Evolutionary conservation across 2,888 invertebrate species (phyloP), one percentile per base, ranked within the genome.

Genomic region (Halictus quadricinctus): DNA sequence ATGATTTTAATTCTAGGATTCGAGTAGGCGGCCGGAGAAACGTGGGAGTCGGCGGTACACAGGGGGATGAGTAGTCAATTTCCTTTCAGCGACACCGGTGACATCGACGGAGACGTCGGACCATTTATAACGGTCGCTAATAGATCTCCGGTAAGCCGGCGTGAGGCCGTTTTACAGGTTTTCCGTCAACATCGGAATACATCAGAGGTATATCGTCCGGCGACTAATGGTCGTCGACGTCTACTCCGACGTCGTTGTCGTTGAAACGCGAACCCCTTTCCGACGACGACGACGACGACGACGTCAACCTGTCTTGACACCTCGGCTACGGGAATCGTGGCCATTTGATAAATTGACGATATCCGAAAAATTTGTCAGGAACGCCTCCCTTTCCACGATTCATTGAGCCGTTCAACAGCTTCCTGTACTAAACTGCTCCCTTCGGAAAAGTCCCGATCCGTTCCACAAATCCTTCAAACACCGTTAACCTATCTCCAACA

Each of bases 51-150:
- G 83, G 87, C 80, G 87, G 73, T 66, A 74, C 77, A 73, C 79
- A 73, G 81, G 89, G 90, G 90, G 91, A 92, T 93, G 92, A 92
- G 91, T 92, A 93, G 93, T 93, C 93, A 92, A 93, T 93, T 93
- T 92, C 91, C 93, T 93, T 93, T 92, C 91, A 91, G 90, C 90
- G 88, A 91, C 92, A 91, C 90, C 93, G 91, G 92, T 91, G 92
- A 92, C 93, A 92, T 93, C 90, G 90, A 90, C 90, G 89, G 89
- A 89, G 91, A 88, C 90, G 87, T 88, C 87, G 90, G 92, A 93
- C 91, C 94, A 94, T 94, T 94, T 94, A 93, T 94, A 93, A 94
- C 92, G 88, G 88, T 82, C 88, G 89, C 91, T 93, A 92, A 93
- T 92, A 93, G 93, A 93, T 93, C 91, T 87, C 87, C 87, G 88